Base-by-base conservation (phyloP, 2,113 vertebrate species). In the Mus pahari region DNA sequence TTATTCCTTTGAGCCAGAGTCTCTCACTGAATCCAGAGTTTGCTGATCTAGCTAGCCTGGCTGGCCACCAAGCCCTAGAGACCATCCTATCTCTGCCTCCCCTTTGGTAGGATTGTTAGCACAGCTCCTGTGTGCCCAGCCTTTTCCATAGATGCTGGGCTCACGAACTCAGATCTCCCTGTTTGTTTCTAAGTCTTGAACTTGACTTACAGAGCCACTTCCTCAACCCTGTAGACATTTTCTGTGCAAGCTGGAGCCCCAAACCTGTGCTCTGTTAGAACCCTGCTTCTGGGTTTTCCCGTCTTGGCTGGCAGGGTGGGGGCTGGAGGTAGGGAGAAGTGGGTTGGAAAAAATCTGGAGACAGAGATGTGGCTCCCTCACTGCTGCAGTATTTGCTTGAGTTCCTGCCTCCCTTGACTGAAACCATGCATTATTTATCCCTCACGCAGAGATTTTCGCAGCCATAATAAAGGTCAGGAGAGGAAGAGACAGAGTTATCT, bases 381-480 rank as follows among this genome's bases (percentile, higher is more conserved):
- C 22, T 31, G 48, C 86, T 39, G 22, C 39, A 22, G 0, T 50
- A 14, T 78, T 89, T 97, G 66, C 88, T 73, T 62, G 8, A 45
- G 45, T 87, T 91, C 75, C 81, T 92, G 89, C 83, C 60, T 92
- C 84, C 93, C 92, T 86, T 89, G 95, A 45, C 94, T 53, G 77
- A 91, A 71, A 78, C 50, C 77, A 97, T 96, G 73, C 82, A 96
- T 97, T 97, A 96, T 98, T 97, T 96, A 97, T 95, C 48, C 19
- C 62, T 95, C 91, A 58, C 77, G 13, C 53, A 86, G 89, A 96
- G 94, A 96, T 92, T 48, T 94, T 96, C 68, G 14, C 82, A 83
- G 73, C 45, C 62, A 28, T 78, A 89, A 91, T 96, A 95, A 97
- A 98, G 95, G 95, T 97, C 96, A 92, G 86, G 83, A 92, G 81